These are phyloP conservation scores for Halictus rubicundus DNA, from an alignment of 1,140 invertebrate genomes.

Conservation along the genomic window DNA sequence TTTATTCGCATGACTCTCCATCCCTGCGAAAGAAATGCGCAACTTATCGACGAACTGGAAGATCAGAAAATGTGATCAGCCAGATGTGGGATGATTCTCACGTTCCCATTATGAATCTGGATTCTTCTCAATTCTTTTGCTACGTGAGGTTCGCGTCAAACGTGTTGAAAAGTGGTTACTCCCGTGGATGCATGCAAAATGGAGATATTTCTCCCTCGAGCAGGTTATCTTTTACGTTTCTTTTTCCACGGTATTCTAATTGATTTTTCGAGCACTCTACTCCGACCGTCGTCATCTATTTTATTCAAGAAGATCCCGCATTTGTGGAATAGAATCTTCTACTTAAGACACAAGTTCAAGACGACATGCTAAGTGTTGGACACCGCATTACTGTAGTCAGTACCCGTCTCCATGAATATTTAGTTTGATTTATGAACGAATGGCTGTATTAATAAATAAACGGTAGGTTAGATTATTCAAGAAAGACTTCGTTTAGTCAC, in stretches of 20 bases:
- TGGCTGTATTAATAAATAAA: too few relatives aligned
- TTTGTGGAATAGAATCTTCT: background rate
- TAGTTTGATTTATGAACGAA: background rate
- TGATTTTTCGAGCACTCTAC: background rate
- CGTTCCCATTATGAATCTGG: too few relatives aligned
- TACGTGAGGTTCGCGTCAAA: background rate
- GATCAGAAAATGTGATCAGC: too few relatives aligned
- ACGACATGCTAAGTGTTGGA: background rate
- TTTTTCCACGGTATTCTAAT: background rate
- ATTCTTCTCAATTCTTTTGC: background rate
- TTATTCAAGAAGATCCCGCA: background rate
- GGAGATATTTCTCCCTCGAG: background rate
- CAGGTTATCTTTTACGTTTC: background rate
- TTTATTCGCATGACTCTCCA: too few relatives aligned
- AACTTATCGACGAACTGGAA: too few relatives aligned
- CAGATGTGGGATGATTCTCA: too few relatives aligned
- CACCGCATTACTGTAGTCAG: background rate
- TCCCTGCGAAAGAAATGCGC: too few relatives aligned
- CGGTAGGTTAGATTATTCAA: too few relatives aligned
- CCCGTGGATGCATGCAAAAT: slow-evolving; percentile 1
- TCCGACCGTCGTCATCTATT: background rate
- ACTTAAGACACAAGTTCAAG: background rate
- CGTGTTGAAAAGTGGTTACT: background rate
- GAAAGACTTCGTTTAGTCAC: too few relatives aligned
- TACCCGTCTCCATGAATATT: background rate